phyloP scores from a whole-genome alignment of 2,797 vertebrate species.

The Semaprochilodus insignis region DNA sequence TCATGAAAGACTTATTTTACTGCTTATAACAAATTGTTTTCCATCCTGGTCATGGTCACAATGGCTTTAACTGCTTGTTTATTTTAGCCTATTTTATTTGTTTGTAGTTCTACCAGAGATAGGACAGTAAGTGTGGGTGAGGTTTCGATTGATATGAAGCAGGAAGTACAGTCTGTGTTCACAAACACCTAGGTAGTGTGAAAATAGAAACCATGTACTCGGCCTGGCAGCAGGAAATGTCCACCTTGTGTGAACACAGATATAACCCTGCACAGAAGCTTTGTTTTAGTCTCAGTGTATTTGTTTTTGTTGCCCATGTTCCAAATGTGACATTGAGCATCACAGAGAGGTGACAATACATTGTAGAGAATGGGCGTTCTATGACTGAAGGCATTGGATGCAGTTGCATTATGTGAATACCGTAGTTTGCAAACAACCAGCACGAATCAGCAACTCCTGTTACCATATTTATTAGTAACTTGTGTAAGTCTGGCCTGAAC shows the following conservation, averaged over 20 bases:
- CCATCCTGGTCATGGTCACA: background rate
- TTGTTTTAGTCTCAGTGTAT: background rate
- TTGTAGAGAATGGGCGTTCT: too few relatives aligned
- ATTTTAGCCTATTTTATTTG: background rate
- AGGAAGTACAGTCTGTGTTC: constrained; percentile 9
- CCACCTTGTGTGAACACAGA: background rate
- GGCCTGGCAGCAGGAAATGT: background rate
- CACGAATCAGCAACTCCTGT: too few relatives aligned
- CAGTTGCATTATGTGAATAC: too few relatives aligned
- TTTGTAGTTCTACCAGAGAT: background rate
- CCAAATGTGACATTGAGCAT: background rate
- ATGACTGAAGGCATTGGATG: too few relatives aligned
- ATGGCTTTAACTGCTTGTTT: background rate
- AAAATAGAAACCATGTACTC: constrained; percentile 11
- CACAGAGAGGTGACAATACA: too few relatives aligned
- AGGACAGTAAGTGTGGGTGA: background rate
- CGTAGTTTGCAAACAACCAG: too few relatives aligned
- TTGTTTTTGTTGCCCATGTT: background rate
- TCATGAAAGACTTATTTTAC: background rate
- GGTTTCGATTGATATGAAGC: background rate
- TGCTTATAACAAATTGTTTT: background rate
- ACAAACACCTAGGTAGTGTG: background rate
- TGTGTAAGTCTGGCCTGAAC: too few relatives aligned
- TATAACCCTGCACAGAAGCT: background rate
- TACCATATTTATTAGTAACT: too few relatives aligned